Conservation (phyloP, 2,797 vertebrate species). For the Coregonus suidteri region DNA sequence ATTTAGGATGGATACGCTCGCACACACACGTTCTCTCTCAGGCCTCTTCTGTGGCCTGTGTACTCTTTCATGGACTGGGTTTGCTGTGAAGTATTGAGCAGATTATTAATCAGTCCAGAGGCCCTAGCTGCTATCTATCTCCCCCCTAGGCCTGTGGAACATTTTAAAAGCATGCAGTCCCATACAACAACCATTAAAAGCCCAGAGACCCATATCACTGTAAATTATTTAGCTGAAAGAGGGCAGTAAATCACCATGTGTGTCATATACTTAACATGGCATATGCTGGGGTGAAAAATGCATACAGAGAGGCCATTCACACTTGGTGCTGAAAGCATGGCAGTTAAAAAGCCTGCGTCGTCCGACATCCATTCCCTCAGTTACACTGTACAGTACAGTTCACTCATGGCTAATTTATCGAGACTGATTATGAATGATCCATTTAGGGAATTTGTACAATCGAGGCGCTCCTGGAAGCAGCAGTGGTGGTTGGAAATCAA, state of each 20-base stretch:
- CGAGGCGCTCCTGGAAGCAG: constrained; percentile 43
- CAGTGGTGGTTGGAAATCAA: constrained; percentile 43
- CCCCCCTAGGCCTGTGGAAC: constrained; percentile 62
- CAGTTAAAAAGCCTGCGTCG: constrained; percentile 68
- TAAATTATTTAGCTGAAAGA: constrained; percentile 75
- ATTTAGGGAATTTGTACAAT: constrained; percentile 60
- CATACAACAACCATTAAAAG: constrained; percentile 73
- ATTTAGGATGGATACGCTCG: neutral
- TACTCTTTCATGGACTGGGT: constrained; percentile 61
- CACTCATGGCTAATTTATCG: constrained; percentile 68
- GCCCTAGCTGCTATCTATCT: constrained; percentile 63
- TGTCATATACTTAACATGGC: constrained; percentile 74
- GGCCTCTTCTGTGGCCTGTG: constrained; percentile 50
- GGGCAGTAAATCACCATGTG: constrained; percentile 71
- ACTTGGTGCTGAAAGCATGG: constrained; percentile 60
- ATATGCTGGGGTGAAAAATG: constrained; percentile 70
- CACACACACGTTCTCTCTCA: constrained; percentile 25
- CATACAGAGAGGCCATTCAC: constrained; percentile 67
- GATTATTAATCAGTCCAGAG: constrained; percentile 73
- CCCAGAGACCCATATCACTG: constrained; percentile 68
- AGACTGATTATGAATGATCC: constrained; percentile 73
- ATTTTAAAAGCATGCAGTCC: constrained; percentile 74
- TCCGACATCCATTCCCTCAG: constrained; percentile 63
- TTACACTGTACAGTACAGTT: constrained; percentile 67
- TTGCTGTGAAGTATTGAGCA: constrained; percentile 57